Evolutionary conservation across 2,797 vertebrate species (phyloP), one percentile per base, ranked within the genome.

Genomic region (Amphiprion clarkii): DNA sequence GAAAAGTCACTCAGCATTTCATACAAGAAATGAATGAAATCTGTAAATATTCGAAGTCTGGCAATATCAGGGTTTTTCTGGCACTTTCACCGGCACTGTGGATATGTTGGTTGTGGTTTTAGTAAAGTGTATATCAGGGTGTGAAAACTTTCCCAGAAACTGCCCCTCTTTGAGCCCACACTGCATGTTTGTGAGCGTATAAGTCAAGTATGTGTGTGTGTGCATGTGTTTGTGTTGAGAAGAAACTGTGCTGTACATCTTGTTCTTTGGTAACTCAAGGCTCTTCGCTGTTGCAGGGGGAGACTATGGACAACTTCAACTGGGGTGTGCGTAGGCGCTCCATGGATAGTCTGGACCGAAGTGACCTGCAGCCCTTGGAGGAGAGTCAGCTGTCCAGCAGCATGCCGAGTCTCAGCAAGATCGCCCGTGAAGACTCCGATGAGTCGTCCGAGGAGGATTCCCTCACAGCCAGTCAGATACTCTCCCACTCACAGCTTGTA

Each of bases 301-400:
- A 99, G 92, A 99, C 97, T 14, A 94, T 97, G 94, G 98, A 99
- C 93, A 99, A 96, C 89, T 99, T 99, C 88, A 99, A 99, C 94
- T 99, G 98, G 98, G 98, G 98, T 8, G 98, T 98, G 13, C 96
- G 97, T 53, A 94, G 98, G 55, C 96, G 95, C 83, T 99, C 98
- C 31, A 85, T 94, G 86, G 95, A 95, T 79, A 94, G 93, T 63
- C 95, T 99, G 92, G 98, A 99, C 83, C 97, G 87, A 75, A 94
- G 96, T 88, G 97, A 98, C 94, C 95, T 96, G 91, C 96, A 96
- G 89, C 94, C 96, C 31, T 91, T 97, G 91, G 98, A 98, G 68
- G 96, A 98, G 86, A 96, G 91, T 89, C 97, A 96, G 78, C 95
- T 97, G 71, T 97, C 96, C 0, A 96, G 94, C 91, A 96, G 96